Base-by-base conservation (phyloP, 92 coral and sea anemone species). In the Heliopora coerulea region DNA sequence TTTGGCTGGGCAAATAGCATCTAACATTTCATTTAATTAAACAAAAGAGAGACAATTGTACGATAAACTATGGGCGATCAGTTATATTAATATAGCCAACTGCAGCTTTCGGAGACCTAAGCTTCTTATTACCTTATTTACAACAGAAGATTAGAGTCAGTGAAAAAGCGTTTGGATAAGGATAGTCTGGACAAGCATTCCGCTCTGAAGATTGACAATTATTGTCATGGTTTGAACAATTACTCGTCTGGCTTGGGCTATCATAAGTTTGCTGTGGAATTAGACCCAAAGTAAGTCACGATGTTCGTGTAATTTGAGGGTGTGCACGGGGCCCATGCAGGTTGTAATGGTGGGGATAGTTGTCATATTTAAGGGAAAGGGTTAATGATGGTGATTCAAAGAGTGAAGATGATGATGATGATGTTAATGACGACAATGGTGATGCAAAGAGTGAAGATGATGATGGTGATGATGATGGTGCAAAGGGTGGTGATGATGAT, bases 201-300 rank as follows among this genome's bases (percentile, higher is more conserved):
- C 14, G 48, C 77, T 52, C 31, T 70, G 50, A 70, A 33, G n/a
- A 52, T 70, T 31, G 62, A 56, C 31, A 70, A 52, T 35, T 70
- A 52, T 35, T 52, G 77, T 32, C 77, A 70, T 52, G 77, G 77
- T 33, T 54, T 70, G 49, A 70, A 70, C 52, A 70, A 70, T 39
- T 70, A 70, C 21, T 70, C 77, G 33, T 70, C 77, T 54, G 77
- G 77, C 56, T 54, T 70, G 77, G 77, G 77, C 14, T 70, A 70
- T 35, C 77, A 70, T 54, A 70, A 70, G 34, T 70, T 70, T 54
- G 77, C 77, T 39, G 77, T 70, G 23, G 77, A 70, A 33, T 52
- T 70, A 63, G 77, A 70, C 21, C 77, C 77, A n/a, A 70, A 70
- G 77, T 70, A 70, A 70, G 77, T 70, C 31, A 58, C 26, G 19